Conservation (phyloP, 2,113 vertebrate genomes). For the Scophthalmus maximus region DNA sequence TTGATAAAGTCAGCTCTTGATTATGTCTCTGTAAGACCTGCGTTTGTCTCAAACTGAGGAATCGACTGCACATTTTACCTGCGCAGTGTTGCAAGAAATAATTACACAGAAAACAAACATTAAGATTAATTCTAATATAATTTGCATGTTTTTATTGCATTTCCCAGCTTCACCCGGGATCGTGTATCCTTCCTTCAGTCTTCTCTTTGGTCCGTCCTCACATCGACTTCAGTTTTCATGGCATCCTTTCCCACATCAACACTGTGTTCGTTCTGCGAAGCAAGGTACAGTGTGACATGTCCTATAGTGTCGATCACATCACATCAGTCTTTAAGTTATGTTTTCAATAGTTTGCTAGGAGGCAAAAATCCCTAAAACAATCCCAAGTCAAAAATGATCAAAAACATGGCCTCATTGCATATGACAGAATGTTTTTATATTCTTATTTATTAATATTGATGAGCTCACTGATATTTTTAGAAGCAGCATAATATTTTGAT, state of each 20-base stretch:
- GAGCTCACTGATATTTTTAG: constrained; percentile 51
- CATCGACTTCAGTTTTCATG: constrained; percentile 98
- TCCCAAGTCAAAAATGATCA: neutral
- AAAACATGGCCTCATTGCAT: constrained; percentile 7
- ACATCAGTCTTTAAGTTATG: no score
- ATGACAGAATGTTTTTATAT: constrained; percentile 11
- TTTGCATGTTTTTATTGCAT: no score
- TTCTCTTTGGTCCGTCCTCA: constrained; percentile 98
- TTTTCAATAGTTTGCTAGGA: no score
- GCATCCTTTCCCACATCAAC: constrained; percentile 99
- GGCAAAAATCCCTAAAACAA: constrained; percentile 1
- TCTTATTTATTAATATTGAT: constrained; percentile 37
- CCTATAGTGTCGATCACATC: no score
- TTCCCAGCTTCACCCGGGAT: constrained; percentile 94
- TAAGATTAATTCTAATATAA: neutral
- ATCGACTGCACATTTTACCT: no score
- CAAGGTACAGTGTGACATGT: constrained; percentile 88
- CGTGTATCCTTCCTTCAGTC: constrained; percentile 93
- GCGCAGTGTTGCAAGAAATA: no score
- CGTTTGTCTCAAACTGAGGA: neutral
- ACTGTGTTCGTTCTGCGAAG: constrained; percentile 97
- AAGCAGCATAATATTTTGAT: constrained; percentile 18
- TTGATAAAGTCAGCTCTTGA: neutral
- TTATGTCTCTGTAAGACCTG: no score
- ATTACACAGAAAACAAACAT: neutral